phyloP scores from a whole-genome alignment of 2,113 vertebrate species.

The Lutjanus erythropterus region DNA sequence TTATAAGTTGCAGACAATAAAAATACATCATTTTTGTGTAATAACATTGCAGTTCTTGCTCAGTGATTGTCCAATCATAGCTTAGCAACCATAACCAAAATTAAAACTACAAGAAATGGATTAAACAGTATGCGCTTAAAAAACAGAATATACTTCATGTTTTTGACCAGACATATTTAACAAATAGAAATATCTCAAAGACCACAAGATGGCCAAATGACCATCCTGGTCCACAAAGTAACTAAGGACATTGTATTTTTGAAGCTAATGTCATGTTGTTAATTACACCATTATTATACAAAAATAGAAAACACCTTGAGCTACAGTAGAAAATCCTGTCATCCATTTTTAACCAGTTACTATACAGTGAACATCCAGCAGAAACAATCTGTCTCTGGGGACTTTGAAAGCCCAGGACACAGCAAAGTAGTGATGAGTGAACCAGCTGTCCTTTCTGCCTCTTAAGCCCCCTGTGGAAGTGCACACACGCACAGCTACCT shows the following conservation, averaged over 20 bases:
- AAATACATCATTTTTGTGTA: no score
- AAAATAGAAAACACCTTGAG: slow-evolving; percentile 24
- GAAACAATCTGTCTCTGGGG: slow-evolving; percentile 43
- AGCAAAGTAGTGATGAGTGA: slow-evolving; percentile 67
- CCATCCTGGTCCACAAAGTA: background rate
- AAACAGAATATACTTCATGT: no score
- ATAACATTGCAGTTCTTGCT: background rate
- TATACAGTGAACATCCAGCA: slow-evolving; percentile 16
- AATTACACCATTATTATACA: slow-evolving; percentile 29
- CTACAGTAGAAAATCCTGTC: slow-evolving; percentile 3
- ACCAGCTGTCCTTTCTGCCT: slow-evolving; percentile 72
- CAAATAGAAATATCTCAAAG: background rate
- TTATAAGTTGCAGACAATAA: background rate
- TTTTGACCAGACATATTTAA: no score
- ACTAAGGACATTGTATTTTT: slow-evolving; percentile 9
- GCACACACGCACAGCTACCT: slow-evolving; percentile 51
- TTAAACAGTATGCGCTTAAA: no score
- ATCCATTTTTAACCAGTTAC: slow-evolving; percentile 46
- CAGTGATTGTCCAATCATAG: background rate
- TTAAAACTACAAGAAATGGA: no score
- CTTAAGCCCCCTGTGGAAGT: slow-evolving; percentile 57
- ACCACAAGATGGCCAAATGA: background rate
- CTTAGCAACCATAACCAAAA: no score
- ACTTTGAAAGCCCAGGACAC: slow-evolving; percentile 36
- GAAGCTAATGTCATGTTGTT: background rate